Base-by-base conservation (phyloP, 2,888 invertebrate species). In the Drosophila borealis region DNA sequence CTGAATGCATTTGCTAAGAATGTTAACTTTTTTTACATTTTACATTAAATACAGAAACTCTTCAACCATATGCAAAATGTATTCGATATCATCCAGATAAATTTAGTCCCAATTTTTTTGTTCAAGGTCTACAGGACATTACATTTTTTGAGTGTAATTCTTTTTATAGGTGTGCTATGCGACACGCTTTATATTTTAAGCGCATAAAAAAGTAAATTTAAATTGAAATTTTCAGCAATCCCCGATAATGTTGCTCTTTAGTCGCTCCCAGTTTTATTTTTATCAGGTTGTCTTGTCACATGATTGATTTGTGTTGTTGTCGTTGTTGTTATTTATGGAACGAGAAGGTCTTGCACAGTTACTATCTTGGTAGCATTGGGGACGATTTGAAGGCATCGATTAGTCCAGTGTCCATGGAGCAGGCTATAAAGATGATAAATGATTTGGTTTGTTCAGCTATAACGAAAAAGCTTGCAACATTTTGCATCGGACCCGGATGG, bases 291-390 rank as follows among this genome's bases (percentile, higher is more conserved):
- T 57, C 71, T 65, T 14, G 13, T 33, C 41, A 51, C 56, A 80
- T 79, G 87, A 81, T 81, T 85, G 81, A 81, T 81, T 88, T 78
- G 70, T 70, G 86, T 75, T 49, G 33, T 25, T 25, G 44, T 67
- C 51, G n/a, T 50, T 46, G 45, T 59, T 56, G 60, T 55, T 76
- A 67, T 74, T 73, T 77, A 81, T 88, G 75, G 65, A 39, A 14
- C 9, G 37, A 37, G 19, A 61, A 57, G 60, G 62, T 72, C 68
- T 66, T 82, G 65, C 60, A 70, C 56, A 53, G 66, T 70, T 36
- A 42, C 45, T 36, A 33, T 41, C 51, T 19, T 46, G 49, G 46
- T 56, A 29, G 39, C 59, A 29, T 29, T 46, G 37, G 44, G 51
- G 55, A n/a, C 56, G 73, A 80, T 84, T 73, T 56, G 66, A 68